Conservation (phyloP, 92 coral and sea anemone species). For the Bergia sp. region DNA sequence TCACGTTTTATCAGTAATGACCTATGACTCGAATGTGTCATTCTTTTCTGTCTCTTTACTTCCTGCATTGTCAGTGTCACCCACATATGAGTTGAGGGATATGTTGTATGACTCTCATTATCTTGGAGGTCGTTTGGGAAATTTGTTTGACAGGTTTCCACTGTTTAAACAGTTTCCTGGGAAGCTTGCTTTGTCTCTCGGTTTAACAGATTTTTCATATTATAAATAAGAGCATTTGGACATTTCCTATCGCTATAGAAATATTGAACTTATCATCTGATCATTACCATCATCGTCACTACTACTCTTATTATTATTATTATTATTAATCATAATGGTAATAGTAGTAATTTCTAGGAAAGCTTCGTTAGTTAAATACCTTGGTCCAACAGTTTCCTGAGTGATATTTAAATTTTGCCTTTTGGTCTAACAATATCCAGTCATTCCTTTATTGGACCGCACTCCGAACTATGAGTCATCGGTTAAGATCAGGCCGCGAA, state of each 20-base stretch:
- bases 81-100: too few species aligned
- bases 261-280: too few species aligned
- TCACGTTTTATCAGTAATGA: neutral
- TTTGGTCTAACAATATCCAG: neutral
- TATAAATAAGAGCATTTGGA: too few species aligned
- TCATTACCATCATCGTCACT: too few species aligned
- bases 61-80: neutral
- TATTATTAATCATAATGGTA: too few species aligned
- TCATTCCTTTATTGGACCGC: neutral
- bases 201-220: too few species aligned
- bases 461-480: neutral
- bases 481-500: neutral
- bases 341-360: neutral
- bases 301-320: too few species aligned
- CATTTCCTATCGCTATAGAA: too few species aligned
- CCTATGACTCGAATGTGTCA: neutral
- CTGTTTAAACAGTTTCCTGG: too few species aligned
- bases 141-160: neutral
- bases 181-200: too few species aligned
- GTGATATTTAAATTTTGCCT: too few species aligned
- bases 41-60: neutral
- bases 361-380: neutral
- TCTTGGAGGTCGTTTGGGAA: neutral
- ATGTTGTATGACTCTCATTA: neutral
- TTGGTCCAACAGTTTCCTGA: neutral